Base-by-base conservation (phyloP, 2,797 vertebrate genomes). In the Cryptoblepharus egeriae region DNA sequence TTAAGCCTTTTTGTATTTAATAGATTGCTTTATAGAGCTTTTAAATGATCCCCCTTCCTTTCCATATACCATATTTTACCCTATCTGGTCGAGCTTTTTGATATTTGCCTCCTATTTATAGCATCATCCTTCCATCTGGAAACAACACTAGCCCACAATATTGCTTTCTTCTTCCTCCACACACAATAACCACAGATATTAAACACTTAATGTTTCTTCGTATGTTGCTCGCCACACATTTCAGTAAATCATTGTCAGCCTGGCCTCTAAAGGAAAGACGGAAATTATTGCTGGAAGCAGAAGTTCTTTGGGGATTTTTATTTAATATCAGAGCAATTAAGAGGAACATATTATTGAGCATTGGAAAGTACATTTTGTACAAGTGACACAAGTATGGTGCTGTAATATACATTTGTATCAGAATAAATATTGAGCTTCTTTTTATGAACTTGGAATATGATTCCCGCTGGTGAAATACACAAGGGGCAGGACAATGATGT, bases 211-310 rank as follows among this genome's bases (percentile, higher is more conserved):
- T 58, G 1, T 12, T 67, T 89, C 79, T 26, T 91, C 69, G 81
- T 85, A 74, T 3, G n/a, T 89, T 89, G 45, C 28, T 88, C 75
- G 45, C 65, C 75, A 83, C 57, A 79, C 49, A 88, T 75, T 90
- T 92, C 37, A 90, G 79, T 87, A 91, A 93, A 93, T 92, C 88
- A 86, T 91, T 93, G 93, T 89, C 90, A 85, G 92, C 89, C 91
- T 91, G 94, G 93, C 93, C 92, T 87, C 85, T 30, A 30, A 90
- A 85, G 83, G 80, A 68, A 88, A 89, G 84, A 82, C 82, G 85
- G 77, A 90, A 92, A 84, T 85, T 77, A 70, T 82, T 93, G 73
- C 91, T 92, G 83, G 89, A 93, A 93, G 75, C 80, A 85, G 90
- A 93, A 69, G 89, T 86, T 90, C 88, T 88, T 87, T 49, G 75